phyloP scores from a whole-genome alignment of 2,797 vertebrate genomes.

The Amazona ochrocephala region DNA sequence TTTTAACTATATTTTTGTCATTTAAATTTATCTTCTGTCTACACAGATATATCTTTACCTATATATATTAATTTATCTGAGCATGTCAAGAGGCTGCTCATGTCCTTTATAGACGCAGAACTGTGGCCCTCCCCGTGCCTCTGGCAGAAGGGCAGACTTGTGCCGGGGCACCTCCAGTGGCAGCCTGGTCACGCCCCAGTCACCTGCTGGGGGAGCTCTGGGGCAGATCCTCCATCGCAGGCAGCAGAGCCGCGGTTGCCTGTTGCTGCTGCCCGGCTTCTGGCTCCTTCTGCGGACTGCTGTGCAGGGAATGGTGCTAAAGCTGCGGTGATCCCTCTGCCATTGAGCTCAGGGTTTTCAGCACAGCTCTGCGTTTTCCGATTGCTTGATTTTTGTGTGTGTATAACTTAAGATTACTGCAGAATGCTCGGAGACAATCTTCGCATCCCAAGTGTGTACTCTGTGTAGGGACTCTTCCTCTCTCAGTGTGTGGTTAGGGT shows the following conservation, averaged over 20 bases:
- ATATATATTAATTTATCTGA: background rate
- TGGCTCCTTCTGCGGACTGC: slow-evolving; percentile 21
- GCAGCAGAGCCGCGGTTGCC: background rate
- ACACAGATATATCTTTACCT: background rate
- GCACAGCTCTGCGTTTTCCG: slow-evolving; percentile 15
- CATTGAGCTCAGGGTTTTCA: background rate
- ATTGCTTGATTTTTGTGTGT: background rate
- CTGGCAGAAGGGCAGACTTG: background rate
- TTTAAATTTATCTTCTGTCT: background rate
- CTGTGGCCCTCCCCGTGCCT: fast-evolving
- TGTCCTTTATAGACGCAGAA: background rate
- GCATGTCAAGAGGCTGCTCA: background rate
- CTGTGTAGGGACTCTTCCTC: background rate
- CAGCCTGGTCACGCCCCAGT: background rate
- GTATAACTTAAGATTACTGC: background rate
- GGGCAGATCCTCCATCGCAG: background rate
- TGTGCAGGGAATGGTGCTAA: background rate
- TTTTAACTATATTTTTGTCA: background rate
- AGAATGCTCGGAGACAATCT: background rate
- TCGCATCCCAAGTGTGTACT: background rate
- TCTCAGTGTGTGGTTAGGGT: background rate
- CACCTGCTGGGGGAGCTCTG: background rate
- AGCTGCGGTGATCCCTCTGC: background rate
- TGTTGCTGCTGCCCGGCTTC: slow-evolving; percentile 13
- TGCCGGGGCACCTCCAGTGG: background rate